Percentiles rank a stretch among this genome's conserved stretches.
Conservation (phyloP, 2,888 invertebrate species). For the Orthosia cruda region DNA sequence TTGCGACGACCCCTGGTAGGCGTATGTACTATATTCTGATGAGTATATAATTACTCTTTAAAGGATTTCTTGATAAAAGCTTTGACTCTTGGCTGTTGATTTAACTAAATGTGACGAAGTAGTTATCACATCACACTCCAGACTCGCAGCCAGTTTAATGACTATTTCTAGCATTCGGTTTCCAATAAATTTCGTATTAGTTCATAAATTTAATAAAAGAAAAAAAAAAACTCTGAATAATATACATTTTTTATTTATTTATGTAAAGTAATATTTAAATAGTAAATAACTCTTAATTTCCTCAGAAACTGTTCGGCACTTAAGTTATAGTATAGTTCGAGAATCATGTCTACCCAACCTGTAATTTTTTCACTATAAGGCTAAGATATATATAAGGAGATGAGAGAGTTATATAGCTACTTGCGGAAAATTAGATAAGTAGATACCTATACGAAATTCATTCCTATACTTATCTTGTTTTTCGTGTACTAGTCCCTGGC, state of each 20-base stretch:
- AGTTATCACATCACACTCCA: not conserved
- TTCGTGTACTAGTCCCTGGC: slow-evolving; percentile 15
- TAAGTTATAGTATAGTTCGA: not conserved
- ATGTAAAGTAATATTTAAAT: too few species aligned
- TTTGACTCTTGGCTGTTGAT: not conserved
- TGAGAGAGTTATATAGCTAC: not conserved
- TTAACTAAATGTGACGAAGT: not conserved
- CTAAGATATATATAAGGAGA: not conserved
- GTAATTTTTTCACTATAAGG: not conserved
- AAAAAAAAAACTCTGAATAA: too few species aligned
- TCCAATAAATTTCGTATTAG: not conserved
- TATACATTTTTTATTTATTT: too few species aligned
- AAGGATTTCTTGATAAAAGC: too few species aligned
- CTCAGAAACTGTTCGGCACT: not conserved
- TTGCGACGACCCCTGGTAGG: too few species aligned
- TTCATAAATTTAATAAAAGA: not conserved
- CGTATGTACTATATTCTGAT: not conserved
- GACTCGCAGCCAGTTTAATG: not conserved
- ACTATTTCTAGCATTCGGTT: not conserved
- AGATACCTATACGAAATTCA: not conserved
- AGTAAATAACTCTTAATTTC: too few species aligned
- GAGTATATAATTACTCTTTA: not conserved
- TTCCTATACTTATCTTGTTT: slow-evolving; percentile 16
- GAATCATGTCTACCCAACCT: not conserved
- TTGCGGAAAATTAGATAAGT: slow-evolving; percentile 23